These are phyloP conservation scores for Babyrousa celebensis DNA, from an alignment of 2,797 vertebrate species.

Conservation along the genomic window DNA sequence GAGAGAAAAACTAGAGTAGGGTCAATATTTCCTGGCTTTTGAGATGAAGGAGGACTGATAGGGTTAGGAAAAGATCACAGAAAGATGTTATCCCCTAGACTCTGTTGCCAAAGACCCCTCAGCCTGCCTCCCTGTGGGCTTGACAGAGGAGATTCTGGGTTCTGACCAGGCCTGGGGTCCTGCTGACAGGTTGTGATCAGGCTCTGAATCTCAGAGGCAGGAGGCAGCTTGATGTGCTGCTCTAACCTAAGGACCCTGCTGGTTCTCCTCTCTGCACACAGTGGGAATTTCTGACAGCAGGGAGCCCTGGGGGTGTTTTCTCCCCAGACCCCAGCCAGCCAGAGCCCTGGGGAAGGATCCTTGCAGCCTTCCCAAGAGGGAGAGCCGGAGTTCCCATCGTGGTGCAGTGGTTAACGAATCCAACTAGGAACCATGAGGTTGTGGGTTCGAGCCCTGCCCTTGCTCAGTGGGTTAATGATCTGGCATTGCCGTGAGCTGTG, in stretches of 20 bases:
- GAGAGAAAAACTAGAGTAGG: background rate
- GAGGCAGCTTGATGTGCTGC: background rate
- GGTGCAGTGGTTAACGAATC: no score
- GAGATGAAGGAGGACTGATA: background rate
- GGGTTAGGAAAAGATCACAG: background rate
- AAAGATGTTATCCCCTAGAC: background rate
- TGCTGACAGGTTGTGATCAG: background rate
- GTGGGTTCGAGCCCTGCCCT: no score
- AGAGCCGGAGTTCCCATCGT: no score
- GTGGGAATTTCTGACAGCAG: constrained; percentile 12
- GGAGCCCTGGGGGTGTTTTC: constrained; percentile 24
- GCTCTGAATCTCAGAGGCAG: constrained; percentile 24
- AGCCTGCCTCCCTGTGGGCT: constrained; percentile 24
- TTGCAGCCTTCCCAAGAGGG: constrained; percentile 38
- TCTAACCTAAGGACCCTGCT: background rate
- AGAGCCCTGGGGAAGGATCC: background rate
- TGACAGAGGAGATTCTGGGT: background rate
- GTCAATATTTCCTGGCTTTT: constrained; percentile 15
- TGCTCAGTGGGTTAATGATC: no score
- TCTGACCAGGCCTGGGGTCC: background rate
- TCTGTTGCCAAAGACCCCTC: background rate
- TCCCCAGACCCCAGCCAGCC: background rate
- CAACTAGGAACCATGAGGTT: no score
- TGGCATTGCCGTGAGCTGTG: no score
- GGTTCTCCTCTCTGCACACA: background rate